Conservation (phyloP, 1,140 invertebrate species). For the Anastrepha obliqua region DNA sequence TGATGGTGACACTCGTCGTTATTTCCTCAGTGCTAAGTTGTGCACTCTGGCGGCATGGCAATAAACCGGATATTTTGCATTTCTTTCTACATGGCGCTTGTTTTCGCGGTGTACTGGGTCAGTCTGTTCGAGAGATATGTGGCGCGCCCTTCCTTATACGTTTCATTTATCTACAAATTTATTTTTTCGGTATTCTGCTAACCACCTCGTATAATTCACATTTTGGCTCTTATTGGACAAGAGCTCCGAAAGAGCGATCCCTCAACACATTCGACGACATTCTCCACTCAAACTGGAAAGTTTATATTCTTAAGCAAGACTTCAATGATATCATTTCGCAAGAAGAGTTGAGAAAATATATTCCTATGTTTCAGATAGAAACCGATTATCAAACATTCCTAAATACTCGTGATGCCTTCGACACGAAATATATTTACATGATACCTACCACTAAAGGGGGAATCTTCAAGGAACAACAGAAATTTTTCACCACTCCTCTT, state of each 20-base stretch:
- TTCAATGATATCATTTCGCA: slow-evolving; percentile 63
- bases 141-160: slow-evolving; percentile 62
- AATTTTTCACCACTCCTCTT: slow-evolving; percentile 63
- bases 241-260: slow-evolving; percentile 61
- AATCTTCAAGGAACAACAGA: slow-evolving; percentile 66
- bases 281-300: slow-evolving; percentile 61
- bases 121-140: slow-evolving; percentile 64
- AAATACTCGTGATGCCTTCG: slow-evolving; percentile 60
- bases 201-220: slow-evolving; percentile 70
- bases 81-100: slow-evolving; percentile 66
- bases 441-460: slow-evolving; percentile 64
- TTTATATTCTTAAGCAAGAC: slow-evolving; percentile 63
- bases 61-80: slow-evolving; percentile 60
- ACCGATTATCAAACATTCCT: slow-evolving; percentile 61
- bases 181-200: slow-evolving; percentile 66
- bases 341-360: slow-evolving; percentile 63
- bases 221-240: slow-evolving; percentile 69
- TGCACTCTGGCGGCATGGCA: slow-evolving; percentile 61
- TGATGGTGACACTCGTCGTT: slow-evolving; percentile 57
- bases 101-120: slow-evolving; percentile 65
- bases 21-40: slow-evolving; percentile 60
- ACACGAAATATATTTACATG: slow-evolving; percentile 65
- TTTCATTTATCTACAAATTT: slow-evolving; percentile 67
- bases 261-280: slow-evolving; percentile 65
- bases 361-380: slow-evolving; percentile 64